Conservation (phyloP, 2,888 invertebrate species). For the Charanyca ferruginea region DNA sequence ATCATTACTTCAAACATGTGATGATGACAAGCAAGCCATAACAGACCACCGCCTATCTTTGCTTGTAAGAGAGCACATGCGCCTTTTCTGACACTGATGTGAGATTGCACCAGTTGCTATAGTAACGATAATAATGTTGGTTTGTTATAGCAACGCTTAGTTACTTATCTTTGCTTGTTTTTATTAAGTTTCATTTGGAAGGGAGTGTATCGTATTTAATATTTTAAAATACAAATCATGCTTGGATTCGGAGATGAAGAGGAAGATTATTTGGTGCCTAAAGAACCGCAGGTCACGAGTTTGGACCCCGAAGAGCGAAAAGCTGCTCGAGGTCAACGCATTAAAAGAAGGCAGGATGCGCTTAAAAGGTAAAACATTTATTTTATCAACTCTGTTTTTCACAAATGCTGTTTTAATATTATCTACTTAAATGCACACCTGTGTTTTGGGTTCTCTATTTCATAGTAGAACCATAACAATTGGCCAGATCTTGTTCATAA, state of each 20-base stretch:
- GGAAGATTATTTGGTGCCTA: conserved; percentile 85
- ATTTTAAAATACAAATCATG: conserved; percentile 63
- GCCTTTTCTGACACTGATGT: too few relatives aligned
- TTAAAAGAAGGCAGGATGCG: conserved; percentile 92
- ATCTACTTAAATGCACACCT: background rate
- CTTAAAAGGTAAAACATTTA: conserved; percentile 85
- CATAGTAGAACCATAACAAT: too few relatives aligned
- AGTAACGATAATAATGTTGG: conserved; percentile 22
- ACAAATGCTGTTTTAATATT: background rate
- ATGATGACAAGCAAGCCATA: too few relatives aligned
- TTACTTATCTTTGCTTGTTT: background rate
- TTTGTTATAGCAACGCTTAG: conserved; percentile 40
- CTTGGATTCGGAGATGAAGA: conserved; percentile 79
- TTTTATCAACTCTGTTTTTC: background rate
- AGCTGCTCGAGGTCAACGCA: conserved; percentile 92
- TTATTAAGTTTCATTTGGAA: conserved; percentile 23
- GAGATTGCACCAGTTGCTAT: conserved; percentile 25
- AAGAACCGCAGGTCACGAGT: conserved; percentile 92
- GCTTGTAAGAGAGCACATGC: too few relatives aligned
- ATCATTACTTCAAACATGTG: too few relatives aligned
- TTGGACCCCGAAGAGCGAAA: conserved; percentile 93
- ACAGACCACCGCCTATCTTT: too few relatives aligned
- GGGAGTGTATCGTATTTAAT: conserved; percentile 16
- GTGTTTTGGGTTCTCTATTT: background rate
- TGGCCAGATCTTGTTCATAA: too few relatives aligned